Percentiles rank a stretch among this genome's conserved stretches.
Evolutionary conservation across 2,888 invertebrate genomes (phyloP).

Genomic region (Plagiodera versicolora): DNA sequence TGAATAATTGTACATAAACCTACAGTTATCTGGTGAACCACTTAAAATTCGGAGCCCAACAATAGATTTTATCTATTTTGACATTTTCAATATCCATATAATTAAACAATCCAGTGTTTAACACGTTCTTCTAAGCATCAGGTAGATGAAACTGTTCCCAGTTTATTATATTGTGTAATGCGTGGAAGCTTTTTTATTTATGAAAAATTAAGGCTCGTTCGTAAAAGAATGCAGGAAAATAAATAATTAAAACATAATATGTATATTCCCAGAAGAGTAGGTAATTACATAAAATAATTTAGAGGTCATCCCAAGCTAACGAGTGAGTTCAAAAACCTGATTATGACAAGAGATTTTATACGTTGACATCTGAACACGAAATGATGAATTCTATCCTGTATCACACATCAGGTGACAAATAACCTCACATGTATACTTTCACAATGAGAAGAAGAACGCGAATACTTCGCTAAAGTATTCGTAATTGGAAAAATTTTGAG

Average conservation of each 20-base stretch:
- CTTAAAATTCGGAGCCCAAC: slow-evolving; percentile 16
- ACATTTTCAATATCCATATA: slow-evolving; percentile 21
- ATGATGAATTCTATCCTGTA: neutral
- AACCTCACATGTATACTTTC: too few relatives aligned
- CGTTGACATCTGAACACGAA: neutral
- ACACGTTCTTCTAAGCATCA: slow-evolving; percentile 18
- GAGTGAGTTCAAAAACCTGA: slow-evolving; percentile 47
- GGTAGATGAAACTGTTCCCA: slow-evolving; percentile 17
- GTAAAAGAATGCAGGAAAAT: slow-evolving; percentile 22
- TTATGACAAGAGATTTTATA: slow-evolving; percentile 30
- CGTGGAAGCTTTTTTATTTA: slow-evolving; percentile 17
- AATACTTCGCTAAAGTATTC: too few relatives aligned
- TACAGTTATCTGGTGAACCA: neutral
- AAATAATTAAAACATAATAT: slow-evolving; percentile 47
- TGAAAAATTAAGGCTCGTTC: slow-evolving; percentile 21
- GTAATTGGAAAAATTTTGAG: too few relatives aligned
- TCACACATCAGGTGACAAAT: neutral
- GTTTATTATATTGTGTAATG: slow-evolving; percentile 16
- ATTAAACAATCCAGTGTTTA: slow-evolving; percentile 19
- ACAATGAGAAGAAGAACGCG: too few relatives aligned
- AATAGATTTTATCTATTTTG: slow-evolving; percentile 23
- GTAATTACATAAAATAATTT: slow-evolving; percentile 49
- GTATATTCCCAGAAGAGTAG: slow-evolving; percentile 41
- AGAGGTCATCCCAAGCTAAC: slow-evolving; percentile 47
- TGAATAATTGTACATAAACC: neutral